Evolutionary conservation across 2,113 vertebrate genomes (phyloP).

Genomic region (Typhlomys cinereus): DNA sequence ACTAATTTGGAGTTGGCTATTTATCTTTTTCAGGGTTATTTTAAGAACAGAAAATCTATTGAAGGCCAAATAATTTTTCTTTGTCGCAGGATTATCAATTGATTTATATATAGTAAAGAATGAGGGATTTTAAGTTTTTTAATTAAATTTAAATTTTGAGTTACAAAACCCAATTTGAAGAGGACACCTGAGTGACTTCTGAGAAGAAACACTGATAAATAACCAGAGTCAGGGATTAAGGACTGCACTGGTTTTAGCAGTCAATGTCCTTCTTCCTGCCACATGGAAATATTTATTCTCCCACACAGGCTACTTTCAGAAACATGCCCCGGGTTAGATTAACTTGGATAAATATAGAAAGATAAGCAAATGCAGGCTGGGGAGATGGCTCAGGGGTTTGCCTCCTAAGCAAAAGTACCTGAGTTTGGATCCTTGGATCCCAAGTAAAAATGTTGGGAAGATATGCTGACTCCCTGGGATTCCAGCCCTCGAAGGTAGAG

Average conservation of each 20-base stretch:
- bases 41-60: constrained; percentile 5
- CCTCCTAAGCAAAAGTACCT: too few species aligned
- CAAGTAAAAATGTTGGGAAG: too few species aligned
- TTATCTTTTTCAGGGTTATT: background rate
- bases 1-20: background rate
- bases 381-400: too few species aligned
- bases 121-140: background rate
- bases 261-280: background rate
- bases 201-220: constrained; percentile 9
- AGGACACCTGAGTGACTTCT: background rate
- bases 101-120: constrained; percentile 18
- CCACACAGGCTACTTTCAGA: background rate
- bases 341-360: background rate
- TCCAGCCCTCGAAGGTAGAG: too few species aligned
- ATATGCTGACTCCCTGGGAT: too few species aligned
- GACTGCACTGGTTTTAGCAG: background rate
- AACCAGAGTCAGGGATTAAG: background rate
- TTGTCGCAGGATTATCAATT: background rate
- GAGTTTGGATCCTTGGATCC: too few species aligned
- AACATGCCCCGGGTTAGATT: background rate
- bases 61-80: constrained; percentile 23
- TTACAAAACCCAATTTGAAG: background rate
- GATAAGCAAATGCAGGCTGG: background rate
- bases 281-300: background rate
- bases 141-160: background rate